Conservation (phyloP, 2,888 invertebrate species). For the Cenopis cana region DNA sequence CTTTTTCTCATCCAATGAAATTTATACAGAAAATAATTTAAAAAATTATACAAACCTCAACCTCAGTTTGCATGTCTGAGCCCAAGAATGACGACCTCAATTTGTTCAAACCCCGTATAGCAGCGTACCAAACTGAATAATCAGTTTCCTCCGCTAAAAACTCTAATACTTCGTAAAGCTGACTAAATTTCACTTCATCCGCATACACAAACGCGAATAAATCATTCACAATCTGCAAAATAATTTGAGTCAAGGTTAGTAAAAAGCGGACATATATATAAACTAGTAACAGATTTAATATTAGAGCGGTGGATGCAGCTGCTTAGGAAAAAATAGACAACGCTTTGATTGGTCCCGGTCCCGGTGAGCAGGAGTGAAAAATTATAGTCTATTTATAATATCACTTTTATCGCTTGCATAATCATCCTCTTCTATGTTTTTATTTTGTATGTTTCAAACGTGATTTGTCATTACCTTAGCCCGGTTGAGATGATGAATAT, state of each 20-base stretch:
- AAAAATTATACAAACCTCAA: slow-evolving; percentile 62
- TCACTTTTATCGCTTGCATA: too few species aligned
- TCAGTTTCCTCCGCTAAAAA: slow-evolving; percentile 88
- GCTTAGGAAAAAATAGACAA: slow-evolving; percentile 13
- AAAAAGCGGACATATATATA: neutral
- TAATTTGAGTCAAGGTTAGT: slow-evolving; percentile 5
- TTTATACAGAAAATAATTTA: too few species aligned
- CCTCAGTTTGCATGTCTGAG: slow-evolving; percentile 56
- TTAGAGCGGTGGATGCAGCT: slow-evolving; percentile 1
- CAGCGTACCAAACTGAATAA: slow-evolving; percentile 91
- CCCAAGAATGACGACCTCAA: slow-evolving; percentile 66
- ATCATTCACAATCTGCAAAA: slow-evolving; percentile 89
- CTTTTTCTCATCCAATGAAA: too few species aligned
- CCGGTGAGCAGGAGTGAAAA: neutral
- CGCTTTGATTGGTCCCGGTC: neutral
- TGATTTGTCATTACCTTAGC: slow-evolving; percentile 85
- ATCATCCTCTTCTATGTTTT: too few species aligned
- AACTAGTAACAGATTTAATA: neutral
- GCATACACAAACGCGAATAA: slow-evolving; percentile 88
- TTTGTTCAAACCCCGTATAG: slow-evolving; percentile 80
- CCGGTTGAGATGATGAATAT: slow-evolving; percentile 88
- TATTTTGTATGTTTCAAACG: neutral
- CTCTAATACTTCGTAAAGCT: slow-evolving; percentile 85
- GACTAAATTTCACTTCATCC: slow-evolving; percentile 83
- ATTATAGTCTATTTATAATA: neutral